These are phyloP conservation scores for Phenganax marumi DNA, from an alignment of 92 coral and sea anemone genomes.

Conservation along the genomic window DNA sequence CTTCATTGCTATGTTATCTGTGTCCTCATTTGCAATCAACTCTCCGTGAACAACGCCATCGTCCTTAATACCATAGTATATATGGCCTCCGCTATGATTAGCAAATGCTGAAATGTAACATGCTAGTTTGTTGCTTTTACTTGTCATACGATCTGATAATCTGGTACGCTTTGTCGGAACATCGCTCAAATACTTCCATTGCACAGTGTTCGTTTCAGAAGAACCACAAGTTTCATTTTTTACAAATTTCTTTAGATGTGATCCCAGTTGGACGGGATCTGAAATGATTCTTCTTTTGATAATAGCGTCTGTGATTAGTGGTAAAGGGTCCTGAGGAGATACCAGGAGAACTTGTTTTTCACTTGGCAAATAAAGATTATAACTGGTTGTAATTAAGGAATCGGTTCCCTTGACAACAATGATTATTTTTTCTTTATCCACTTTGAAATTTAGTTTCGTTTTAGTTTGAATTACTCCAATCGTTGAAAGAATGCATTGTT, in stretches of 20 bases:
- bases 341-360: constrained; percentile 29
- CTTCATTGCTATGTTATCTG: no score
- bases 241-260: constrained; percentile 4
- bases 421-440: background rate
- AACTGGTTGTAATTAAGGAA: background rate
- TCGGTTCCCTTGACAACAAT: background rate
- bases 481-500: background rate
- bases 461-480: background rate
- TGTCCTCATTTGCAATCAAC: background rate
- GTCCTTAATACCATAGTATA: constrained; percentile 39
- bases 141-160: constrained; percentile 24
- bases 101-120: constrained; percentile 49
- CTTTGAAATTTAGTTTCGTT: background rate
- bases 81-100: constrained; percentile 45
- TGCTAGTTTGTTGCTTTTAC: constrained; percentile 11
- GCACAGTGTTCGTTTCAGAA: constrained; percentile 26
- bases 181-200: constrained; percentile 19
- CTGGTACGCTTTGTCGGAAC: constrained; percentile 22
- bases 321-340: background rate
- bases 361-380: constrained; percentile 31
- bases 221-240: background rate
- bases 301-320: background rate
- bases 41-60: constrained; percentile 42
- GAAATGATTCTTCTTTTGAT: background rate
- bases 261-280: background rate